phyloP scores from a whole-genome alignment of 2,888 invertebrate genomes.

The Drosophila dives region DNA sequence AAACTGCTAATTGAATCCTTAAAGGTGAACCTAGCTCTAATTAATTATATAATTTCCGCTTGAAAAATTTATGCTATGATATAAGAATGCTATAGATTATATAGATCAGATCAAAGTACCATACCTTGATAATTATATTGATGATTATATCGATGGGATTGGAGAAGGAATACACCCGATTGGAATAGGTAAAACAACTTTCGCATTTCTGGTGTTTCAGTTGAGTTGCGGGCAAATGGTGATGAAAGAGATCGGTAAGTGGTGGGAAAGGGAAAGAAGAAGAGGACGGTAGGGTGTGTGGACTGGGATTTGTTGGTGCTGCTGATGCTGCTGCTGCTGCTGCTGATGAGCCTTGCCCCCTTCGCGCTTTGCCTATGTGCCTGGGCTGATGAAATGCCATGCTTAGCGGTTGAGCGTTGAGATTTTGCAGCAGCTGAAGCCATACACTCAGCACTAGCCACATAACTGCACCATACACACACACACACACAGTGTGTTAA shows the following conservation, averaged over 20 bases:
- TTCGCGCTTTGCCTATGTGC: slow-evolving; percentile 36
- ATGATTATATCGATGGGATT: background rate
- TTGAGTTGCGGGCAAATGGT: slow-evolving; percentile 2
- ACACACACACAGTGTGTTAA: no score
- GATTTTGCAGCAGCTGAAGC: slow-evolving; percentile 57
- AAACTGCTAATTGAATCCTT: background rate
- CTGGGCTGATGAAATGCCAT: slow-evolving; percentile 74
- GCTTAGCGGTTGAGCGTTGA: slow-evolving; percentile 76
- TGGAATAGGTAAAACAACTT: background rate
- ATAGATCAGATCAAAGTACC: background rate
- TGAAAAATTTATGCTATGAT: no score
- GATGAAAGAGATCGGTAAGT: background rate
- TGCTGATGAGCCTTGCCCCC: slow-evolving; percentile 13
- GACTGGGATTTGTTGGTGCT: slow-evolving; percentile 4
- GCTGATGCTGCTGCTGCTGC: slow-evolving; percentile 7
- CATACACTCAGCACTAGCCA: slow-evolving; percentile 46
- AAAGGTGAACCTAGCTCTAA: background rate
- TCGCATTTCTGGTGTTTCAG: slow-evolving; percentile 59
- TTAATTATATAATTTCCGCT: background rate
- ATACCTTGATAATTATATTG: background rate
- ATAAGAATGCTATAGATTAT: background rate
- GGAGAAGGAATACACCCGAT: background rate
- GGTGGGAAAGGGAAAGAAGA: no score
- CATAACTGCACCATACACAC: slow-evolving; percentile 19
- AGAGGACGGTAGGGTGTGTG: background rate